Evolutionary conservation across 2,888 invertebrate species (phyloP).

Genomic region (Tipula helvola): DNA sequence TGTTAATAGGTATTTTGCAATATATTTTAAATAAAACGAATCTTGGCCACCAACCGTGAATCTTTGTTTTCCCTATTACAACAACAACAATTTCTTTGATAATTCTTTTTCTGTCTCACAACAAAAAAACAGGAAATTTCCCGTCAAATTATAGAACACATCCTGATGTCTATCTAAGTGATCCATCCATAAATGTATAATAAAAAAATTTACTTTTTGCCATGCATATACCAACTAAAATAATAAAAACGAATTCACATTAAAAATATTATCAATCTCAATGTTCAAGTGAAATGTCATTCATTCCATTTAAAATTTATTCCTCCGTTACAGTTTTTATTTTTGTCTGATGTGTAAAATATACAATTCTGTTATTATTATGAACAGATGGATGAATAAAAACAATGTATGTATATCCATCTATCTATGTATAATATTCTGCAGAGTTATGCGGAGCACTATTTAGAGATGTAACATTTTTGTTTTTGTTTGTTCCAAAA

Average conservation of each 20-base stretch:
- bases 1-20: too few species aligned
- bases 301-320: not conserved
- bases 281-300: constrained; percentile 1
- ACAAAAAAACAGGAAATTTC: too few species aligned
- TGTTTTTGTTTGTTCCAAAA: not conserved
- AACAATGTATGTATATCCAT: not conserved
- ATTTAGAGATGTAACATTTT: not conserved
- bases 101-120: too few species aligned
- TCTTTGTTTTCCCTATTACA: too few species aligned
- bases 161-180: not conserved
- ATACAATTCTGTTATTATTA: not conserved
- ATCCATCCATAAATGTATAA: not conserved
- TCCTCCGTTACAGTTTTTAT: not conserved
- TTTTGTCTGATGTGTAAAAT: not conserved
- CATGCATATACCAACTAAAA: not conserved
- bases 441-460: too few species aligned
- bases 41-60: too few species aligned
- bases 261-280: not conserved
- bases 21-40: too few species aligned
- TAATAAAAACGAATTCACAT: not conserved
- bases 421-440: not conserved
- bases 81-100: too few species aligned
- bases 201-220: not conserved
- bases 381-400: not conserved
- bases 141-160: not conserved